Evolutionary conservation across 2,888 invertebrate species (phyloP).

Genomic region (Aradus depressus): DNA sequence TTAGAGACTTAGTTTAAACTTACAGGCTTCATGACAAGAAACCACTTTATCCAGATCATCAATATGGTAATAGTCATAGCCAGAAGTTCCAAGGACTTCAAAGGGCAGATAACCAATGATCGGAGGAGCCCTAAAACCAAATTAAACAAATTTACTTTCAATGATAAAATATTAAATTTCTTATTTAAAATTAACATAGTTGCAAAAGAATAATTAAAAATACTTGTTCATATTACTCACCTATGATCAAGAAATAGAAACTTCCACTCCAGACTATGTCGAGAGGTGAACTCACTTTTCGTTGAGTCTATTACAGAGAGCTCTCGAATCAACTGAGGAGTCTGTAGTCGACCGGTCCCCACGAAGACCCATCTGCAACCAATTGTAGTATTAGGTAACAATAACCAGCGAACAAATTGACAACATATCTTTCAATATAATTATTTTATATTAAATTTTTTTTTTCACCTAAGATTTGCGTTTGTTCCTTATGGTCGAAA

Average conservation of each 20-base stretch:
- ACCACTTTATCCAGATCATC: constrained; percentile 85
- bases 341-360: constrained; percentile 68
- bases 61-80: constrained; percentile 91
- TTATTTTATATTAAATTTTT: no score
- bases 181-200: not conserved
- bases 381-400: no score
- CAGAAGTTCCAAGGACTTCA: constrained; percentile 88
- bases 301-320: constrained; percentile 66
- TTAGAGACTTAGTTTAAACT: constrained; percentile 43
- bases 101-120: constrained; percentile 89
- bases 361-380: constrained; percentile 56
- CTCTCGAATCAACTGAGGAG: constrained; percentile 73
- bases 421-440: not conserved
- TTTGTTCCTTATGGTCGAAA: not conserved
- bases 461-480: no score
- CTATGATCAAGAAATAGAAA: constrained; percentile 82
- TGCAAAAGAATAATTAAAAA: not conserved
- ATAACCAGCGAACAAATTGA: no score
- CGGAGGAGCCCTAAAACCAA: constrained; percentile 60
- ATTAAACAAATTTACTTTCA: constrained; percentile 9
- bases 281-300: constrained; percentile 77
- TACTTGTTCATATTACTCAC: no score
- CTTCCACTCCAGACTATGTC: constrained; percentile 93
- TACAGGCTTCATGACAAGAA: constrained; percentile 74
- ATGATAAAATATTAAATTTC: not conserved